Evolutionary conservation across 2,888 invertebrate genomes (phyloP).

Genomic region (Anodontia alba): DNA sequence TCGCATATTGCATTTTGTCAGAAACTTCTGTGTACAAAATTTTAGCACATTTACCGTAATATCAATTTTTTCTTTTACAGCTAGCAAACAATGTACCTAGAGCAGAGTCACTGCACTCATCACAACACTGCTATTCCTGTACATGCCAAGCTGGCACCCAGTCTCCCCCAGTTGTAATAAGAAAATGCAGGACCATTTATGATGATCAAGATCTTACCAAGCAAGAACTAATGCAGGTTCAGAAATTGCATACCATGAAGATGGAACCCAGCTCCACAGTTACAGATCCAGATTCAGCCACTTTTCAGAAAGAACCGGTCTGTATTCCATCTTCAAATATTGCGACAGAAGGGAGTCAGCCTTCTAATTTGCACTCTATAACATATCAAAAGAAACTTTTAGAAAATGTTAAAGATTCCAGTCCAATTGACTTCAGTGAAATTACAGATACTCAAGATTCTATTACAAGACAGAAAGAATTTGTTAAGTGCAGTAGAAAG

Average conservation of each 20-base stretch:
- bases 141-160: not conserved
- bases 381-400: not conserved
- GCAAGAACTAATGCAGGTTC: not conserved
- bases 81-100: too few species aligned
- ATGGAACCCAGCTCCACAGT: not conserved
- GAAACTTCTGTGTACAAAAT: too few species aligned
- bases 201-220: not conserved
- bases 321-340: not conserved
- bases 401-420: not conserved
- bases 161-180: not conserved
- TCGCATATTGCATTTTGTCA: too few species aligned
- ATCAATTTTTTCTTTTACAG: not conserved
- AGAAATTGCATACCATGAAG: not conserved
- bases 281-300: not conserved
- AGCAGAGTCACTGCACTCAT: not conserved
- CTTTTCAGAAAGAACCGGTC: not conserved
- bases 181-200: not conserved
- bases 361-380: not conserved
- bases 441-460: not conserved
- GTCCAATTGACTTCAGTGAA: too few species aligned
- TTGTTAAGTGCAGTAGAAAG: not conserved
- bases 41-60: too few species aligned
- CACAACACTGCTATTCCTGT: not conserved
- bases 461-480: not conserved
- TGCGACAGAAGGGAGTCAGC: not conserved